These are phyloP conservation scores for Euglossa dilemma DNA, from an alignment of 1,140 invertebrate genomes.

Conservation along the genomic window DNA sequence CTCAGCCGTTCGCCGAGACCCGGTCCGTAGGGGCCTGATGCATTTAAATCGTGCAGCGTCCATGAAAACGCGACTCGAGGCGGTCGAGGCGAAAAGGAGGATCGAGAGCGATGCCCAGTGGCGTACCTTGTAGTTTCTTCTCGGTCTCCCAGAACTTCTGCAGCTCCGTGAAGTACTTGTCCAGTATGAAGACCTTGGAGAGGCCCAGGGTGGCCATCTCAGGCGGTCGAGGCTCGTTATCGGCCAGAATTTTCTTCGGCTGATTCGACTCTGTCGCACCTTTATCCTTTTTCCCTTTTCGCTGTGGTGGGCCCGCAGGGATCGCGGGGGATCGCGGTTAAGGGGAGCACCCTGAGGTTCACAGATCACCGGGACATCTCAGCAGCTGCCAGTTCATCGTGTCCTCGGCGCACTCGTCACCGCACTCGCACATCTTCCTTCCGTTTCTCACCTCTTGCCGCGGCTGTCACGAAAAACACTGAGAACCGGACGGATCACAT, in stretches of 20 bases:
- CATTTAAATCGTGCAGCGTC: constrained; percentile 30
- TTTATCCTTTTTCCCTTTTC: neutral
- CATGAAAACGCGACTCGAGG: constrained; percentile 19
- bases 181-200: constrained; percentile 97
- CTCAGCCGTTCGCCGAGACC: neutral
- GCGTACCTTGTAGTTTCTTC: constrained; percentile 95
- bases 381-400: constrained; percentile 43
- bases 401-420: constrained; percentile 72
- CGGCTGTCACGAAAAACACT: constrained; percentile 25
- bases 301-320: neutral
- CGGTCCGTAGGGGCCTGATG: neutral
- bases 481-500: constrained; percentile 6
- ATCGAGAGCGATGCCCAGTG: constrained; percentile 10
- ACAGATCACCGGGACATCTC: constrained; percentile 31
- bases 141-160: constrained; percentile 98
- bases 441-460: neutral
- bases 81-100: constrained; percentile 4
- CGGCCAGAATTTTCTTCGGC: constrained; percentile 64
- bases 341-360: neutral
- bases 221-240: constrained; percentile 63
- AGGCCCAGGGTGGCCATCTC: constrained; percentile 95
- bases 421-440: constrained; percentile 78
- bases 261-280: constrained; percentile 11
- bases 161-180: constrained; percentile 97
- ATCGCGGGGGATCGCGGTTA: neutral